These are phyloP conservation scores for Polia nebulosa DNA, from an alignment of 2,888 invertebrate species.

Conservation along the genomic window DNA sequence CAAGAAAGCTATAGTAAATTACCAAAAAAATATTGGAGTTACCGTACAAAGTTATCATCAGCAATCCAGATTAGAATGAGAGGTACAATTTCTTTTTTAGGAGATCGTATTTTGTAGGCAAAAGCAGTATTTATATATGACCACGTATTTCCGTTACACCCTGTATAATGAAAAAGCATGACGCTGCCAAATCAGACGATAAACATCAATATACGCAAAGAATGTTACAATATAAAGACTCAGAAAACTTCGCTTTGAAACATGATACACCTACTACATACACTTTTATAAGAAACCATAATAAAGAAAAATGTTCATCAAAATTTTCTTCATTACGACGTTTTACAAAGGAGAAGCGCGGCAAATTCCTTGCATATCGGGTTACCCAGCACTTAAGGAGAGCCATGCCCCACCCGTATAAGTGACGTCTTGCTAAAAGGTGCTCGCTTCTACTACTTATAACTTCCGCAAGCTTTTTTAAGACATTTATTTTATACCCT, in stretches of 20 bases:
- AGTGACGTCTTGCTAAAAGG: constrained; percentile 63
- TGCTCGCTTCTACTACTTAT: constrained; percentile 58
- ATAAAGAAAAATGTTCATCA: constrained; percentile 49
- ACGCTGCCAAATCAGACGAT: too few species aligned
- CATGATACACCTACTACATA: constrained; percentile 14
- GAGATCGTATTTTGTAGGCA: too few species aligned
- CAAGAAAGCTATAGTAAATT: too few species aligned
- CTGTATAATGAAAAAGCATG: too few species aligned
- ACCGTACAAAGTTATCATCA: too few species aligned
- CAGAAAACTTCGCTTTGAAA: not conserved
- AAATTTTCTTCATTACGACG: constrained; percentile 49
- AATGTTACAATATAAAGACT: not conserved
- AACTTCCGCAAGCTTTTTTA: constrained; percentile 56
- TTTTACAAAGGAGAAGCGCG: constrained; percentile 54
- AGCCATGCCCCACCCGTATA: constrained; percentile 61
- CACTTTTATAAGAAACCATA: constrained; percentile 19
- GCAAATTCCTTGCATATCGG: constrained; percentile 62
- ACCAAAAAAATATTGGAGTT: too few species aligned
- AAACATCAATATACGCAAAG: not conserved
- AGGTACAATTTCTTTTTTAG: too few species aligned
- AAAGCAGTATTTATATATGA: too few species aligned
- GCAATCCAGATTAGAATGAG: too few species aligned
- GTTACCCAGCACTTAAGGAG: constrained; percentile 71
- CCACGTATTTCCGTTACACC: too few species aligned
- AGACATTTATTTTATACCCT: constrained; percentile 46